phyloP scores from a whole-genome alignment of 2,797 vertebrate genomes.

The Melanotaenia boesemani region DNA sequence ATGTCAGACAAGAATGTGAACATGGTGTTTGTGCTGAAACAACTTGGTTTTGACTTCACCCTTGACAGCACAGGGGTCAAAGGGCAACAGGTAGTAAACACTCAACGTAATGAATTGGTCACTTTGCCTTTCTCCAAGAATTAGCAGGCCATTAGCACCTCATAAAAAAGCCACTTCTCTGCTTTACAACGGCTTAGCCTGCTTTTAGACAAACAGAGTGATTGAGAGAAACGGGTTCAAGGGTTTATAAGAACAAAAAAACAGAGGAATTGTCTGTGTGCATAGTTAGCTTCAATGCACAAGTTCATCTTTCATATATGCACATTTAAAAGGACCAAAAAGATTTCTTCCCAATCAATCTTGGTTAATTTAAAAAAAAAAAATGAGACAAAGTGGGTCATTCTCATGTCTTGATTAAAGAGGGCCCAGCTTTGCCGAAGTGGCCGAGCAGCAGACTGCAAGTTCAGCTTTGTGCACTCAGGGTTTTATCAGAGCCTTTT shows the following conservation, averaged over 20 bases:
- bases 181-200: constrained; percentile 75
- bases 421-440: constrained; percentile 68
- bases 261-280: constrained; percentile 37
- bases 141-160: constrained; percentile 83
- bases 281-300: constrained; percentile 42
- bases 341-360: constrained; percentile 42
- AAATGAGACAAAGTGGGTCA: constrained; percentile 74
- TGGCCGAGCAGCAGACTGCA: constrained; percentile 65
- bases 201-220: constrained; percentile 68
- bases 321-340: constrained; percentile 38
- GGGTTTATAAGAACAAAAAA: constrained; percentile 16
- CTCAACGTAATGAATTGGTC: constrained; percentile 74
- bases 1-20: constrained; percentile 38
- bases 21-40: constrained; percentile 12
- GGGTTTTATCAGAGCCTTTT: constrained; percentile 52
- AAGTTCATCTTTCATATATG: constrained; percentile 53
- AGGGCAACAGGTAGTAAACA: constrained; percentile 77
- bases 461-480: constrained; percentile 47
- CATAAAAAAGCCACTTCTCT: constrained; percentile 74
- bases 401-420: constrained; percentile 73
- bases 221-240: constrained; percentile 34
- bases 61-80: constrained; percentile 61
- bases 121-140: constrained; percentile 76
- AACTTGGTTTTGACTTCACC: constrained; percentile 44
- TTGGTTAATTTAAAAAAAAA: constrained; percentile 32